phyloP scores from a whole-genome alignment of 2,797 vertebrate species.

The Cossypha dichroa region DNA sequence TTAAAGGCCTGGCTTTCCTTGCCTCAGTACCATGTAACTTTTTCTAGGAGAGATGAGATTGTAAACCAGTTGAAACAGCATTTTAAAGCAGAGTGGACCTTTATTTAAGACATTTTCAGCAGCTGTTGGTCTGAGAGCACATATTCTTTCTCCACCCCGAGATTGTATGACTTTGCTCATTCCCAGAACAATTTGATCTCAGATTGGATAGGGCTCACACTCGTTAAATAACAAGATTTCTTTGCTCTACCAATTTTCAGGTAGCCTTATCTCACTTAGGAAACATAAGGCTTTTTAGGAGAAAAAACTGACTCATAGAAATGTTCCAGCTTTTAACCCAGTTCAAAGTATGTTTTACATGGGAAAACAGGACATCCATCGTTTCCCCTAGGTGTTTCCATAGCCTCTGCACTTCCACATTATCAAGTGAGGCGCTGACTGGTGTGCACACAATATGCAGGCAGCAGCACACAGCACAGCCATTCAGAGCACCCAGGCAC shows the following conservation, averaged over 20 bases:
- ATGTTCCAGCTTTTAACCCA: neutral
- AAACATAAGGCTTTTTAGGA: neutral
- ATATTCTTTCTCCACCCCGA: neutral
- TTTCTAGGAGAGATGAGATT: neutral
- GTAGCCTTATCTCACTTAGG: neutral
- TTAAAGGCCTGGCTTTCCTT: neutral
- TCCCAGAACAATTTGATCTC: neutral
- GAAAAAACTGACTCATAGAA: rapidly evolving
- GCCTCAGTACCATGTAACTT: rapidly evolving
- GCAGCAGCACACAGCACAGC: neutral
- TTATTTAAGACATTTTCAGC: neutral
- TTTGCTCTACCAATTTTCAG: neutral
- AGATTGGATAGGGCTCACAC: rapidly evolving
- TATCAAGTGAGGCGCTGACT: rapidly evolving
- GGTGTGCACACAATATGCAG: rapidly evolving
- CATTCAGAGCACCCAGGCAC: neutral
- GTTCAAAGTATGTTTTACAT: neutral
- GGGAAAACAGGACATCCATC: neutral
- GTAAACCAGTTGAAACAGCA: neutral
- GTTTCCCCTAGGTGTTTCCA: neutral
- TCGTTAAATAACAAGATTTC: neutral
- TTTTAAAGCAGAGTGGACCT: neutral
- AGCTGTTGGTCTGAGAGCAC: neutral
- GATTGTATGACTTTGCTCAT: neutral
- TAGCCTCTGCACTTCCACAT: neutral